These are phyloP conservation scores for Acanthoscelides obtectus DNA, from an alignment of 2,888 invertebrate species.

Conservation along the genomic window DNA sequence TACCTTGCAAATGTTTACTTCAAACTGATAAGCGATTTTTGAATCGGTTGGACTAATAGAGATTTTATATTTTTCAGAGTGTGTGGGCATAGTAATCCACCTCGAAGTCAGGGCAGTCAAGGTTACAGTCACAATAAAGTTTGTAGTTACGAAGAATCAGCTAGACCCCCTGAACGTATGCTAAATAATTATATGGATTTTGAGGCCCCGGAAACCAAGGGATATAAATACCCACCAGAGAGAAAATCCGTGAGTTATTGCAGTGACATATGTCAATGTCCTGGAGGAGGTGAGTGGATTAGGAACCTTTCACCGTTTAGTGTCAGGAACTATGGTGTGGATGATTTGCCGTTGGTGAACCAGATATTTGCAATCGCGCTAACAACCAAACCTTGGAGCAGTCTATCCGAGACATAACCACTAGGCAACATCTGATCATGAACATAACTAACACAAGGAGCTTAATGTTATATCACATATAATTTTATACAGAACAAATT, in stretches of 20 bases:
- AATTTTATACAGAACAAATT: no score
- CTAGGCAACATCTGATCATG: no score
- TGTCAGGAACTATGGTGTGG: not conserved
- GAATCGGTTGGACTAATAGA: not conserved
- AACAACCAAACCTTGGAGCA: no score
- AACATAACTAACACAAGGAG: no score
- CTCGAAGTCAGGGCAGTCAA: not conserved
- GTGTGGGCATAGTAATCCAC: not conserved
- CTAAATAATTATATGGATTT: not conserved
- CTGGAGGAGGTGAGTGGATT: constrained; percentile 34
- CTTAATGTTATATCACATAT: no score
- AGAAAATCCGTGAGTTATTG: constrained; percentile 29
- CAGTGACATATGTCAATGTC: constrained; percentile 34
- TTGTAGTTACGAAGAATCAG: not conserved
- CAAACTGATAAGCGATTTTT: no score
- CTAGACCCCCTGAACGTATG: not conserved
- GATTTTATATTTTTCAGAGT: not conserved
- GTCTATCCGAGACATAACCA: no score
- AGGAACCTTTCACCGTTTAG: not conserved
- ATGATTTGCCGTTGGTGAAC: not conserved
- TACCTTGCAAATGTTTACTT: no score
- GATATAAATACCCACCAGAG: constrained; percentile 31
- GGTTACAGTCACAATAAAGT: not conserved
- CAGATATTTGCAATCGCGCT: no score
- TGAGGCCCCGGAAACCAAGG: constrained; percentile 23